phyloP scores from a whole-genome alignment of 2,888 invertebrate species.

The Spodoptera littoralis region DNA sequence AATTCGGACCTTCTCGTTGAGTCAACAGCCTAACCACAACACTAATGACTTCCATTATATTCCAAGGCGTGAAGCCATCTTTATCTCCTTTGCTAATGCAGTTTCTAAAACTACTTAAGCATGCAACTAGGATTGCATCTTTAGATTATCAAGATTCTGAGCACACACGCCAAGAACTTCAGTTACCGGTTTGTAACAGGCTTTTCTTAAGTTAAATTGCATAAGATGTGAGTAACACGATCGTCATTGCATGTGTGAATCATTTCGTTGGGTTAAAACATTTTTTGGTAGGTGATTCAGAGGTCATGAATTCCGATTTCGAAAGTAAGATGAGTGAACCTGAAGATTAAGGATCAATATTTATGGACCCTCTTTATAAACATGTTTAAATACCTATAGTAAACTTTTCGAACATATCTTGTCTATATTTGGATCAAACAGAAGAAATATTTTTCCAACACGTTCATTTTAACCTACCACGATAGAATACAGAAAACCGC shows the following conservation, averaged over 20 bases:
- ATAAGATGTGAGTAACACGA: slow-evolving; percentile 53
- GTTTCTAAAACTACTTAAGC: slow-evolving; percentile 43
- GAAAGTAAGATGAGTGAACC: neutral
- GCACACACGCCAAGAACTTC: slow-evolving; percentile 46
- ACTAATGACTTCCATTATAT: slow-evolving; percentile 43
- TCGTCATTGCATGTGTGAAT: slow-evolving; percentile 44
- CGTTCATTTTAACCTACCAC: slow-evolving; percentile 15
- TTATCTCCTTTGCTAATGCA: slow-evolving; percentile 44
- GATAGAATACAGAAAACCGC: slow-evolving; percentile 28
- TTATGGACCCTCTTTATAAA: neutral
- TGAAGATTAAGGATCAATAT: neutral
- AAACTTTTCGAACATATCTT: slow-evolving; percentile 2
- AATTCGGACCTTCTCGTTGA: slow-evolving; percentile 37
- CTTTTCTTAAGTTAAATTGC: slow-evolving; percentile 44
- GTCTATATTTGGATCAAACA: slow-evolving; percentile 22
- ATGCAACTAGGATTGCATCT: slow-evolving; percentile 47
- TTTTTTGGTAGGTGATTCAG: slow-evolving; percentile 23
- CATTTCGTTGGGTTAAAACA: slow-evolving; percentile 24
- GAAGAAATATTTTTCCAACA: slow-evolving; percentile 10
- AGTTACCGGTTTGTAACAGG: slow-evolving; percentile 39
- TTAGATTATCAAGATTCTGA: slow-evolving; percentile 42
- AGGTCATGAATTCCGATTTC: slow-evolving; percentile 8
- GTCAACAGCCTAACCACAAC: slow-evolving; percentile 27
- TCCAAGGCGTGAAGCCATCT: slow-evolving; percentile 30
- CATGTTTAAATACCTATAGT: neutral